A percentile compares a stretch with the other conserved stretches of the same genome.
These are phyloP conservation scores for Xylophagus ater DNA, from an alignment of 2,888 invertebrate genomes.

Conservation along the genomic window DNA sequence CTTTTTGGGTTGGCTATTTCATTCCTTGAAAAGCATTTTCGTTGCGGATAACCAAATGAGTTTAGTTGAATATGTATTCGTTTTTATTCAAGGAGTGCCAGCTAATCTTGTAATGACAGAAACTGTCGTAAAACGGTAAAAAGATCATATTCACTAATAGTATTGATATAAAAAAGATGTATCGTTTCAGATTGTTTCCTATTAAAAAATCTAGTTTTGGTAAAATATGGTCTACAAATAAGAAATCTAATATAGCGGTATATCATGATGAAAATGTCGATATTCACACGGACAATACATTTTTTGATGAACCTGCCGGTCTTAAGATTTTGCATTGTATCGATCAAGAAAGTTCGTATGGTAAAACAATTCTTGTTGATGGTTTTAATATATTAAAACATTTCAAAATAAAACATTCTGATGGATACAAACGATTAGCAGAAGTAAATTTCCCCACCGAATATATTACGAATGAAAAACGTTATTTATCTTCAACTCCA, in stretches of 20 bases:
- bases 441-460: constrained; percentile 49
- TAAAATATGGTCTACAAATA: constrained; percentile 51
- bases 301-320: constrained; percentile 63
- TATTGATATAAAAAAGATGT: not conserved
- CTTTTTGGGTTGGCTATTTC: no score
- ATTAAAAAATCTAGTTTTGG: constrained; percentile 62
- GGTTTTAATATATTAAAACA: constrained; percentile 55
- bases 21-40: no score
- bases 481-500: constrained; percentile 47
- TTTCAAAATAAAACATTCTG: constrained; percentile 43
- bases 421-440: constrained; percentile 48
- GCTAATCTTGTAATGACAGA: constrained; percentile 34
- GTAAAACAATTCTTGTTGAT: constrained; percentile 63
- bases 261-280: constrained; percentile 57
- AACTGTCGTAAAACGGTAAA: constrained; percentile 39
- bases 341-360: constrained; percentile 47
- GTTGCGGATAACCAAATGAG: no score
- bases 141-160: not conserved
- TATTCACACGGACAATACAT: constrained; percentile 68
- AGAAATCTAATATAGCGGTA: constrained; percentile 61
- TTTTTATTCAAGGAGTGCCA: constrained; percentile 34
- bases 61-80: constrained; percentile 32
- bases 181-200: constrained; percentile 46
- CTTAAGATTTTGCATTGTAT: constrained; percentile 52
- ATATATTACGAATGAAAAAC: constrained; percentile 51